phyloP scores from a whole-genome alignment of 2,797 vertebrate species.

The Manis pentadactyla region DNA sequence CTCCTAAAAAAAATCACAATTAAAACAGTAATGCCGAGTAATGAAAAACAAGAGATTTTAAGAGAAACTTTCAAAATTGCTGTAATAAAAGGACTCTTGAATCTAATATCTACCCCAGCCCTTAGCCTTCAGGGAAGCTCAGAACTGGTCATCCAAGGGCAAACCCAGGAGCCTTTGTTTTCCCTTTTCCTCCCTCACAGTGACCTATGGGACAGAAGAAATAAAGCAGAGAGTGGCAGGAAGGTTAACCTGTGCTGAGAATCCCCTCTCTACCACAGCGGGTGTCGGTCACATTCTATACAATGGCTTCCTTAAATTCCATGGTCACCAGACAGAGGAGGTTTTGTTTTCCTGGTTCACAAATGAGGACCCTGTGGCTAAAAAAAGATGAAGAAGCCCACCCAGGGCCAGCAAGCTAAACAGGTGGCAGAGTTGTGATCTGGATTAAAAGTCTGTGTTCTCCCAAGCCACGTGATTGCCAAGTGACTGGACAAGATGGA shows the following conservation, averaged over 20 bases:
- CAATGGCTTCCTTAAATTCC: not conserved
- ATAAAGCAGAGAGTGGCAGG: not conserved
- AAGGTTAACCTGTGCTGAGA: not conserved
- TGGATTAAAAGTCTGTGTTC: not conserved
- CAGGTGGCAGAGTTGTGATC: not conserved
- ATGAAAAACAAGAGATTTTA: constrained; percentile 48
- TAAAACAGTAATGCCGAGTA: not conserved
- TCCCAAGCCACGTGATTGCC: fast-evolving
- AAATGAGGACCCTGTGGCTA: not conserved
- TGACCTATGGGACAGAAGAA: not conserved
- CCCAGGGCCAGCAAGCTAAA: not conserved
- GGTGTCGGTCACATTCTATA: not conserved
- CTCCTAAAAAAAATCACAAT: constrained; percentile 1
- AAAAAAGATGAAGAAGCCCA: not conserved
- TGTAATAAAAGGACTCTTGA: not conserved
- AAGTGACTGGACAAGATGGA: not conserved
- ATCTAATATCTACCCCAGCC: not conserved
- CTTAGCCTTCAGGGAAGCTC: not conserved
- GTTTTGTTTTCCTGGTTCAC: constrained; percentile 4
- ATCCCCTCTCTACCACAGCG: too few relatives aligned
- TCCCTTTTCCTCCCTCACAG: not conserved
- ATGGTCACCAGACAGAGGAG: not conserved
- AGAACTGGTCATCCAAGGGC: not conserved
- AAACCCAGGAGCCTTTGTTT: not conserved
- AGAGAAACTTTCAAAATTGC: not conserved